Evolutionary conservation across 2,797 vertebrate species (phyloP).

Genomic region (Syngnathus rostellatus): DNA sequence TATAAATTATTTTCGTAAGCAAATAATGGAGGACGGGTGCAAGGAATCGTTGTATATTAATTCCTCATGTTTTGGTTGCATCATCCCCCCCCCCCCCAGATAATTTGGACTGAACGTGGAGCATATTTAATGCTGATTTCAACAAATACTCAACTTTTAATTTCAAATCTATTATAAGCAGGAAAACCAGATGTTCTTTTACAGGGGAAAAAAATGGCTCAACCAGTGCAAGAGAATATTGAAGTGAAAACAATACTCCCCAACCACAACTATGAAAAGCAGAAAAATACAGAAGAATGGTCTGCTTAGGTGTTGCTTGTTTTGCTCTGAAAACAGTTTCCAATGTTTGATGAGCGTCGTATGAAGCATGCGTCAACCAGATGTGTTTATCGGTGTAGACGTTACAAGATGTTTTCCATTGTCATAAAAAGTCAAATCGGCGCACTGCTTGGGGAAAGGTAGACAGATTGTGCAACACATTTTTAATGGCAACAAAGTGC

Average conservation of each 20-base stretch:
- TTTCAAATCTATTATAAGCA: neutral
- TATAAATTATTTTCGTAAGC: too few species aligned
- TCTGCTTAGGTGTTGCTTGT: neutral
- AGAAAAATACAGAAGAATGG: neutral
- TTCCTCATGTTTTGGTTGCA: neutral
- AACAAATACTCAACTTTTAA: neutral
- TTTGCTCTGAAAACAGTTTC: neutral
- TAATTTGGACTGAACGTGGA: neutral
- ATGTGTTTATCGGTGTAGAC: conserved; percentile 25
- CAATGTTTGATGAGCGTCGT: conserved; percentile 10
- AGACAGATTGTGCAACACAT: neutral
- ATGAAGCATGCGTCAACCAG: conserved; percentile 31
- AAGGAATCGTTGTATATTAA: neutral
- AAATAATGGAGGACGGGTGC: too few species aligned
- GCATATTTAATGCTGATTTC: neutral
- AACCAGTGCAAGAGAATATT: neutral
- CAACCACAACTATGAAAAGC: conserved; percentile 2
- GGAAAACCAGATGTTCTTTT: neutral
- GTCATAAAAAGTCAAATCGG: conserved; percentile 4
- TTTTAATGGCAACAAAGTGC: neutral
- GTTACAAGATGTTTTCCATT: conserved; percentile 32
- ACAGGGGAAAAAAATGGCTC: neutral
- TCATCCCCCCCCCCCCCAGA: too few species aligned
- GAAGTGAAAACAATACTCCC: conserved; percentile 3
- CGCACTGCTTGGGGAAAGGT: neutral